Evolutionary conservation across 2,113 vertebrate genomes (phyloP).

Genomic region (Corynorhinus townsendii): DNA sequence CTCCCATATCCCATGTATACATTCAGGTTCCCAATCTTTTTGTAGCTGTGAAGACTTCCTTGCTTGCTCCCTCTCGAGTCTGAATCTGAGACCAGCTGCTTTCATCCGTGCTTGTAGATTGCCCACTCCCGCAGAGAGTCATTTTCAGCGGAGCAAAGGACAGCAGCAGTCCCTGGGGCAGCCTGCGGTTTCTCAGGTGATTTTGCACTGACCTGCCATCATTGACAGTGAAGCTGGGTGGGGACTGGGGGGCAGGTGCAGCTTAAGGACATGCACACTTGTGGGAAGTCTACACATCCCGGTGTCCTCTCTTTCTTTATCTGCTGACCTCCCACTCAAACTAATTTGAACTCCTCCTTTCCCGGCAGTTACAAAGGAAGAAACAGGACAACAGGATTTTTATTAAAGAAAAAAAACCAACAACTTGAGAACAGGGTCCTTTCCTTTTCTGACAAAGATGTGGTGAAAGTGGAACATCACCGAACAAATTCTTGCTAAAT

Average conservation of each 20-base stretch:
- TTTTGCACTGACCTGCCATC: not conserved
- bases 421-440: not conserved
- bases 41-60: not conserved
- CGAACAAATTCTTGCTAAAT: slow-evolving; percentile 1
- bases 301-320: not conserved
- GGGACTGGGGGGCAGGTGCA: not conserved
- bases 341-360: not conserved
- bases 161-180: not conserved
- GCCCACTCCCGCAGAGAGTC: not conserved
- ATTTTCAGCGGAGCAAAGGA: not conserved
- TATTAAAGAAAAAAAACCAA: not conserved
- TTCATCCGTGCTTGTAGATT: not conserved
- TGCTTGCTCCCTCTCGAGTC: not conserved
- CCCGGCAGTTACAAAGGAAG: not conserved
- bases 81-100: not conserved
- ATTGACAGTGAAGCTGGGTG: not conserved
- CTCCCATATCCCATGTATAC: not conserved
- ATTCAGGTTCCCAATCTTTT: not conserved
- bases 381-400: not conserved
- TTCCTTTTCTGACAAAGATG: not conserved
- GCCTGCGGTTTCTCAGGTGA: not conserved
- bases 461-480: not conserved
- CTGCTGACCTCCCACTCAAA: not conserved
- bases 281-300: not conserved
- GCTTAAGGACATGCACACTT: not conserved